A percentile compares a stretch with the other conserved stretches of the same genome.
Evolutionary conservation across 1,140 invertebrate genomes (phyloP).

Genomic region (Hycleus cichorii): DNA sequence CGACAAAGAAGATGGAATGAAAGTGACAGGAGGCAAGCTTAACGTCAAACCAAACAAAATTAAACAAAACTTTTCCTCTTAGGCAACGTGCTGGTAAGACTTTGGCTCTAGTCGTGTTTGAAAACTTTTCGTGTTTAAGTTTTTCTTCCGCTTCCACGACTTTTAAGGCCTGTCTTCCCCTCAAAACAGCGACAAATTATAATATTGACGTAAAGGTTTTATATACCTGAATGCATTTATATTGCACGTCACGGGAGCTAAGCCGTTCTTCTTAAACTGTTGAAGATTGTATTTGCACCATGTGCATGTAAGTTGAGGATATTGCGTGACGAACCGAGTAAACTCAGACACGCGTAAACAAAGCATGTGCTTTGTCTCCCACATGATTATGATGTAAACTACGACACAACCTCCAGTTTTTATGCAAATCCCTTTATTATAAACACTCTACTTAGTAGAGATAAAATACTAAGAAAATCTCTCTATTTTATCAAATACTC

Average conservation of each 20-base stretch:
- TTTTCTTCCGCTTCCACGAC: slow-evolving; percentile 34
- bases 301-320: slow-evolving; percentile 4
- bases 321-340: slow-evolving; percentile 9
- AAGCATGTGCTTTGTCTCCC: slow-evolving; percentile 12
- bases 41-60: slow-evolving; percentile 43
- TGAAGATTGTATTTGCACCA: slow-evolving; percentile 3
- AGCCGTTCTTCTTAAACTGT: slow-evolving; percentile 14
- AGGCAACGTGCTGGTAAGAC: slow-evolving; percentile 37
- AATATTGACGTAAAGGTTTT: slow-evolving; percentile 35
- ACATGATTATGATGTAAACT: slow-evolving; percentile 1
- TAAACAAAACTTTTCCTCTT: slow-evolving; percentile 43
- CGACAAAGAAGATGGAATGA: slow-evolving; percentile 36
- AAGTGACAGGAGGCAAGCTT: slow-evolving; percentile 42
- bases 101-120: slow-evolving; percentile 26
- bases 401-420: no score
- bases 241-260: slow-evolving; percentile 25
- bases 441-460: background rate
- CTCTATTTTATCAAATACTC: background rate
- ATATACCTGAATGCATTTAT: slow-evolving; percentile 28
- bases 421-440: no score
- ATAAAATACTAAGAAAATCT: no score
- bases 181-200: slow-evolving; percentile 39
- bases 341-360: slow-evolving; percentile 13
- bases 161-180: slow-evolving; percentile 30
- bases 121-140: slow-evolving; percentile 41